Percentiles rank a stretch among this genome's conserved stretches.
Conservation (phyloP, 92 coral and sea anemone genomes). For the Virgularia gustaviana region DNA sequence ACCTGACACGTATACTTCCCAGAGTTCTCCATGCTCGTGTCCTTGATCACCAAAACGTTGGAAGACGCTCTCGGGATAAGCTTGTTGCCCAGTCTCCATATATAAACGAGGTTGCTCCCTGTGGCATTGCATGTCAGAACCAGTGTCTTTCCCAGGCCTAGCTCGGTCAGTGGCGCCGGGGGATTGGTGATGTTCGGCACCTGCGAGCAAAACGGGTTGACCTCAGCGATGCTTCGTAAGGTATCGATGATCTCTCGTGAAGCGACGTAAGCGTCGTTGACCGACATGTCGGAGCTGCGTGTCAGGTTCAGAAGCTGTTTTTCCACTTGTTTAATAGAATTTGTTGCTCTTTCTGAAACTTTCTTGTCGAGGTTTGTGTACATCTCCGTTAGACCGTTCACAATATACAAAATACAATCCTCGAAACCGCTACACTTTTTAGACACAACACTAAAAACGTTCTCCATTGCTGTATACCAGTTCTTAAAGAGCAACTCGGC, state of each 20-base stretch:
- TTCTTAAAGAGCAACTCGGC: conserved; percentile 43
- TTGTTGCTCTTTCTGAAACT: conserved; percentile 63
- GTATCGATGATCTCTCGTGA: conserved; percentile 41
- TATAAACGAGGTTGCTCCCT: conserved; percentile 43
- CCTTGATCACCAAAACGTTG: conserved; percentile 35
- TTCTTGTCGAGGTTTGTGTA: conserved; percentile 61
- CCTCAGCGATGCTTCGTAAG: conserved; percentile 34
- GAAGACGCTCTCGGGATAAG: conserved; percentile 21
- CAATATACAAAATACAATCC: conserved; percentile 57
- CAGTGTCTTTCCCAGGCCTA: conserved; percentile 48
- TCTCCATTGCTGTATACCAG: conserved; percentile 71
- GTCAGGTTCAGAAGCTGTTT: conserved; percentile 24
- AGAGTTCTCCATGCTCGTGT: conserved; percentile 40
- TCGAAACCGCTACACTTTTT: conserved; percentile 54
- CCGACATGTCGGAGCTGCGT: conserved; percentile 37
- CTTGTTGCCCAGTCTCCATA: conserved; percentile 57
- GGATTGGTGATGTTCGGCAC: conserved; percentile 66
- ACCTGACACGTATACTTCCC: conserved; percentile 69
- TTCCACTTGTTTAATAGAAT: conserved; percentile 63
- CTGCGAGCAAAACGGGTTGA: conserved; percentile 55
- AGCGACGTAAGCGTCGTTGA: conserved; percentile 29
- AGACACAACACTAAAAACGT: conserved; percentile 47
- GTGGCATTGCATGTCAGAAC: conserved; percentile 56
- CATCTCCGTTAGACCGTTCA: conserved; percentile 52
- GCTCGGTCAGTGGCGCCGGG: conserved; percentile 52